Conservation (phyloP, 2,797 vertebrate genomes). For the Gallinago nigripennis region DNA sequence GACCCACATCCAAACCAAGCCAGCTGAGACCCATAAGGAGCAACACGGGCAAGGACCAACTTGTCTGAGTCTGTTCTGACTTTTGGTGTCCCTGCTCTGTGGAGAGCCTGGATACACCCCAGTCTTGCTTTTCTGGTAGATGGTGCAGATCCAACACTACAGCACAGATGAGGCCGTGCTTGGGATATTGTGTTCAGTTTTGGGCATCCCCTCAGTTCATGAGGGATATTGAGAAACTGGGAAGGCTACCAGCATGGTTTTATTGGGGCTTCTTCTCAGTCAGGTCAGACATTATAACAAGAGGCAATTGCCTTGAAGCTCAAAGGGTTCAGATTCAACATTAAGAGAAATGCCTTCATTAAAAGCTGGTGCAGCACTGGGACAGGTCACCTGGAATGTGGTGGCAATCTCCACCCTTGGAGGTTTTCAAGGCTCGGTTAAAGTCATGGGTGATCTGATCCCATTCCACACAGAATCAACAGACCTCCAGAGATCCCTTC, state of each 20-base stretch:
- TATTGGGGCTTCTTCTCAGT: not conserved
- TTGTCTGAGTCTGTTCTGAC: not conserved
- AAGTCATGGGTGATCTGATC: not conserved
- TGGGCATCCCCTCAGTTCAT: not conserved
- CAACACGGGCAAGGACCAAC: not conserved
- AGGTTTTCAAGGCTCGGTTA: not conserved
- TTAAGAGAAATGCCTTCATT: not conserved
- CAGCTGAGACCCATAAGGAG: conserved; percentile 5
- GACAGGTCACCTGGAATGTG: not conserved
- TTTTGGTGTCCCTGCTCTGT: not conserved
- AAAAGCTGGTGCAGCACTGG: not conserved
- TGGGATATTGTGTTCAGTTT: not conserved
- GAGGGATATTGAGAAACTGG: not conserved
- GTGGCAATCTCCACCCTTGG: not conserved
- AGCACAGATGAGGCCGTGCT: not conserved
- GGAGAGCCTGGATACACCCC: not conserved
- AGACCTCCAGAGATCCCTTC: not conserved
- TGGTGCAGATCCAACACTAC: not conserved
- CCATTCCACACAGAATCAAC: not conserved
- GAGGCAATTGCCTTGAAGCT: not conserved
- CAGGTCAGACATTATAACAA: not conserved
- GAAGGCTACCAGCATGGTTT: not conserved
- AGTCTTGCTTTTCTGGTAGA: not conserved
- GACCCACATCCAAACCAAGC: not conserved
- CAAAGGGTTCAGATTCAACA: not conserved